Evolutionary conservation across 2,113 vertebrate genomes (phyloP).

Genomic region (Menura novaehollandiae): DNA sequence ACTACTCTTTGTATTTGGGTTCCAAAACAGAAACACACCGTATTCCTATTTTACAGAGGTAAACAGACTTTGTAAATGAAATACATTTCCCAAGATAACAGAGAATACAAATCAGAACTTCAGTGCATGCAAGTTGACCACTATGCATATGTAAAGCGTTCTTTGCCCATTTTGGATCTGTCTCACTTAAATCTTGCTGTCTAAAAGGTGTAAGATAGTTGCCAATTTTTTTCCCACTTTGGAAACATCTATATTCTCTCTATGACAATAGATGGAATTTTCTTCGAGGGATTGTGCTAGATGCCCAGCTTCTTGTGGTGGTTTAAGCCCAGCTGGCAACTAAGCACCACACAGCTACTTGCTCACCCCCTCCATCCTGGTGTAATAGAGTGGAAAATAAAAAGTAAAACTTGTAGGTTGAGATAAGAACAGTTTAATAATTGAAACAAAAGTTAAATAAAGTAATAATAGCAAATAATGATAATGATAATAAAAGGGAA

Average conservation of each 20-base stretch:
- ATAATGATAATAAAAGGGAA: neutral
- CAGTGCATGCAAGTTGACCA: neutral
- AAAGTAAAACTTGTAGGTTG: neutral
- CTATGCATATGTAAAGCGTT: neutral
- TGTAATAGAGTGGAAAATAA: neutral
- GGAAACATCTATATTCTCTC: neutral
- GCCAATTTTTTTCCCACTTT: neutral
- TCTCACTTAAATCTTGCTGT: neutral
- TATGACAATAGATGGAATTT: neutral
- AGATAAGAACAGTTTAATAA: neutral
- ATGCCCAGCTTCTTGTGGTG: neutral
- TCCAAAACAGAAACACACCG: neutral
- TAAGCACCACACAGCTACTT: neutral
- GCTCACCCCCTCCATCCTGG: rapidly evolving
- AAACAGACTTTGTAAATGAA: neutral
- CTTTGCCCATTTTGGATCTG: neutral
- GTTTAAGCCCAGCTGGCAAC: neutral
- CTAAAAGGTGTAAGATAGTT: neutral
- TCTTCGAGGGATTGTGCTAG: neutral
- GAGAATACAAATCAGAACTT: neutral
- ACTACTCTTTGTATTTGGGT: neutral
- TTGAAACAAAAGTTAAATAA: neutral
- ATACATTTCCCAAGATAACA: neutral
- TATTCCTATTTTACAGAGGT: neutral
- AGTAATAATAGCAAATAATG: neutral